Percentiles rank a stretch among this genome's conserved stretches.
Conservation (phyloP, 1,140 invertebrate genomes). For the Maconellicoccus hirsutus region DNA sequence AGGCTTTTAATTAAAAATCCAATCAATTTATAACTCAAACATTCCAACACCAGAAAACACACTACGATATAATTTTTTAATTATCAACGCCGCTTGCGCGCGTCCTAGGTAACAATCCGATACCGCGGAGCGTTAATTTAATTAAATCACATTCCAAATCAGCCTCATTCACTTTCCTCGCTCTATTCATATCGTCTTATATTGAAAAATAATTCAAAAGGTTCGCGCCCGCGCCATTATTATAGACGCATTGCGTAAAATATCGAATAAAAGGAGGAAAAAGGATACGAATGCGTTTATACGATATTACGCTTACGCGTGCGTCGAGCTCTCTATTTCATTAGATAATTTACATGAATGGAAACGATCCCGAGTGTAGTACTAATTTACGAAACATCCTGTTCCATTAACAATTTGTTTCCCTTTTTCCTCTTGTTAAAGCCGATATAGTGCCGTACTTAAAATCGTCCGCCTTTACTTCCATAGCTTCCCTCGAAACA, state of each 20-base stretch:
- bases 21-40: background rate
- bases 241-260: too few species aligned
- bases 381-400: constrained; percentile 9
- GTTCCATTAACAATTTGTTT: constrained; percentile 9
- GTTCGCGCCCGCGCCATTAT: background rate
- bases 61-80: background rate
- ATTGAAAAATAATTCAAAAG: background rate
- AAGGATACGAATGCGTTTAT: too few species aligned
- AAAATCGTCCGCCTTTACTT: background rate
- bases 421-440: constrained; percentile 5
- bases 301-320: too few species aligned
- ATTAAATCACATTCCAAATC: constrained; percentile 1
- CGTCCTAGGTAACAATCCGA: background rate
- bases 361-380: background rate
- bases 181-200: background rate
- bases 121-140: background rate
- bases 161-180: background rate
- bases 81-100: background rate
- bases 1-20: constrained; percentile 9
- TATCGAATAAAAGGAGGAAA: too few species aligned
- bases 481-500: background rate
- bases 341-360: background rate
- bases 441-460: background rate
- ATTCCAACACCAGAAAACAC: background rate
- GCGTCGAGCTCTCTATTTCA: too few species aligned